A percentile compares a stretch with the other conserved stretches of the same genome.
These are phyloP conservation scores for Cataglyphis cursor DNA, from an alignment of 2,888 invertebrate species.

Conservation along the genomic window DNA sequence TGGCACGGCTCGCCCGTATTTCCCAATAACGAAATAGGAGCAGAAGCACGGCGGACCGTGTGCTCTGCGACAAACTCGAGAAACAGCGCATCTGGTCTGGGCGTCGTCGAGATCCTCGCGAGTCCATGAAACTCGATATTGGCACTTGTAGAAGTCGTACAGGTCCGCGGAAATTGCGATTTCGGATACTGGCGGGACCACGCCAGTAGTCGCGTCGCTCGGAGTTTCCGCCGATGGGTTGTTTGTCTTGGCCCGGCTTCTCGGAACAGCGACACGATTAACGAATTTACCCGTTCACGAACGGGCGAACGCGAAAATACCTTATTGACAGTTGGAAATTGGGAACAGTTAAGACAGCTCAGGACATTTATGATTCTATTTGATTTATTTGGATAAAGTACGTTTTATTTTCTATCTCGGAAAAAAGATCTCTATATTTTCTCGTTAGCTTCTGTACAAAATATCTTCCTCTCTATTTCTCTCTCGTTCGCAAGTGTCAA, in stretches of 20 bases:
- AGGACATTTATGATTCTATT: slow-evolving; percentile 25
- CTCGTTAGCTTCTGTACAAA: neutral
- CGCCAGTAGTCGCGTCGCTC: slow-evolving; percentile 19
- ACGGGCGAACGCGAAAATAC: neutral
- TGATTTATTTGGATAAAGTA: neutral
- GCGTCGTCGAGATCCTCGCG: slow-evolving; percentile 37
- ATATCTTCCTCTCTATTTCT: neutral
- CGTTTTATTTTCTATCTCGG: neutral
- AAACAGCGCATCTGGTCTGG: slow-evolving; percentile 53
- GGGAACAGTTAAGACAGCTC: slow-evolving; percentile 1
- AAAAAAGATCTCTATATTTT: neutral
- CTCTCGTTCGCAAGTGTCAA: neutral
- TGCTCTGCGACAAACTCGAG: slow-evolving; percentile 35
- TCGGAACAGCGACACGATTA: slow-evolving; percentile 23
- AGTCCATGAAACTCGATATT: slow-evolving; percentile 68
- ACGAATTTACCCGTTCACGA: slow-evolving; percentile 39
- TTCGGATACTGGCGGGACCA: slow-evolving; percentile 56
- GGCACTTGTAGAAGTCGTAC: slow-evolving; percentile 62
- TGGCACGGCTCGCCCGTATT: slow-evolving; percentile 19
- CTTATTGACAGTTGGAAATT: slow-evolving; percentile 27
- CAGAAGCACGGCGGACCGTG: slow-evolving; percentile 47
- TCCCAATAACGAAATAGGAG: slow-evolving; percentile 64
- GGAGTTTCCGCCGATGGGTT: slow-evolving; percentile 42
- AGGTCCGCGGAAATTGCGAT: slow-evolving; percentile 67
- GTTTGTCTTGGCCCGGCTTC: neutral